A percentile compares a stretch with the other conserved stretches of the same genome.
These are phyloP conservation scores for Channa striata DNA, from an alignment of 2,797 vertebrate species.

Conservation along the genomic window DNA sequence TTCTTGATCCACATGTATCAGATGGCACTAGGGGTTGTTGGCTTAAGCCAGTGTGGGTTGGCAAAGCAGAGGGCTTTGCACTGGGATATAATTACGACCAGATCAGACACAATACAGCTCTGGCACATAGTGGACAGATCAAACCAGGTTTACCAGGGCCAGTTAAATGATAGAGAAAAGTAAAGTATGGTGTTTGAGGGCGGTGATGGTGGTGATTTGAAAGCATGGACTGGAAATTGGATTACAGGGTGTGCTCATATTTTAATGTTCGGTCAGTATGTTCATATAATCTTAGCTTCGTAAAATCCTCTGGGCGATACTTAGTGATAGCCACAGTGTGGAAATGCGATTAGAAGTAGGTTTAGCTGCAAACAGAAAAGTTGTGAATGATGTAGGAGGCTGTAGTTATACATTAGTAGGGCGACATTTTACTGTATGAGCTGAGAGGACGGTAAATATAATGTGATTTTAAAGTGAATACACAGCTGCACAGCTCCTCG, in stretches of 20 bases:
- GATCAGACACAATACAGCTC: slow-evolving; percentile 12
- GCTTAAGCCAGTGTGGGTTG: slow-evolving; percentile 23
- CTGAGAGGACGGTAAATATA: background rate
- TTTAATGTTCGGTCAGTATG: background rate
- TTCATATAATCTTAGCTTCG: background rate
- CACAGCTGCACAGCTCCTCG: background rate
- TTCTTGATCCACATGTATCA: slow-evolving; percentile 39
- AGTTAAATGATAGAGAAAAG: slow-evolving; percentile 13
- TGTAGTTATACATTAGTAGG: background rate
- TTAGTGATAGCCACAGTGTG: background rate
- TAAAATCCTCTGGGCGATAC: background rate
- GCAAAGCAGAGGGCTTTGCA: slow-evolving; percentile 7
- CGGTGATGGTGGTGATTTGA: background rate
- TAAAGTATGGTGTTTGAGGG: background rate
- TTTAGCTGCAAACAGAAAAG: background rate
- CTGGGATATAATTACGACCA: slow-evolving; percentile 34
- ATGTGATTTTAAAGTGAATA: background rate
- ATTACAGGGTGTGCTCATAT: slow-evolving; percentile 7
- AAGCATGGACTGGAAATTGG: background rate
- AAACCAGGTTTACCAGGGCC: background rate
- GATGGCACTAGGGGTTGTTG: slow-evolving; percentile 26
- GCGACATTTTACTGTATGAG: background rate
- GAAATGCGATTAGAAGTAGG: background rate
- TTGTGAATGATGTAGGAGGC: background rate
- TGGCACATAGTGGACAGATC: slow-evolving; percentile 18